Conservation (phyloP, 2,888 invertebrate species). For the Disparrhopalites patrizii region DNA sequence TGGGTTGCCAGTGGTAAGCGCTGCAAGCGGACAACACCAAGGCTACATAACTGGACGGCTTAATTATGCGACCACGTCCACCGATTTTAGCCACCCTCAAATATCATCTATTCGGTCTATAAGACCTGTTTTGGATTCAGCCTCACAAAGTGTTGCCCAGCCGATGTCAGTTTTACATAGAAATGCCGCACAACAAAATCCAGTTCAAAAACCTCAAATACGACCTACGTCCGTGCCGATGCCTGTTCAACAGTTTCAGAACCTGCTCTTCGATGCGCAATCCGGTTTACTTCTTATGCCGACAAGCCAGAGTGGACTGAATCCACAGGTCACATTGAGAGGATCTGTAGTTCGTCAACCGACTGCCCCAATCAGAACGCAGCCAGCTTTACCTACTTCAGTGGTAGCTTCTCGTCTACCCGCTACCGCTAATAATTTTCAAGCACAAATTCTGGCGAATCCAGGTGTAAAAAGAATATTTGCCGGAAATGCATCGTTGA, state of each 20-base stretch:
- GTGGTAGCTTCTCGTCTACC: not conserved
- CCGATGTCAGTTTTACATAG: conserved; percentile 19
- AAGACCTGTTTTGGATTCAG: not conserved
- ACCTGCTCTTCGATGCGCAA: conserved; percentile 19
- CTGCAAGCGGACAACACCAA: not conserved
- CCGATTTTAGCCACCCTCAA: conserved; percentile 8
- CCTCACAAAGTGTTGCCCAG: not conserved
- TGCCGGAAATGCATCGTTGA: not conserved
- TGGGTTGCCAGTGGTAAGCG: not conserved
- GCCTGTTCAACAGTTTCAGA: conserved; percentile 1
- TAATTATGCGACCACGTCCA: not conserved
- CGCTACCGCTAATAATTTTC: not conserved
- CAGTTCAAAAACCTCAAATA: conserved; percentile 1
- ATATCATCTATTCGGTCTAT: not conserved
- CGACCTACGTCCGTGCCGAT: not conserved
- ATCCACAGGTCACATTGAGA: conserved; percentile 11
- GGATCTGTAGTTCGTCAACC: not conserved
- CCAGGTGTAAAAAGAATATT: not conserved
- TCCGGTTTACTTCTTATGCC: conserved; percentile 25
- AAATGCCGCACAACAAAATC: not conserved
- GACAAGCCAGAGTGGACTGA: not conserved
- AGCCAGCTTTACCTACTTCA: not conserved
- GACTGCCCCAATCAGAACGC: not conserved
- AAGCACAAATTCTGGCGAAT: not conserved
- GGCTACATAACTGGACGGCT: not conserved